Evolutionary conservation across 1,140 invertebrate species (phyloP), one percentile per base, ranked within the genome.

Genomic region (Zaprionus lachaisei): DNA sequence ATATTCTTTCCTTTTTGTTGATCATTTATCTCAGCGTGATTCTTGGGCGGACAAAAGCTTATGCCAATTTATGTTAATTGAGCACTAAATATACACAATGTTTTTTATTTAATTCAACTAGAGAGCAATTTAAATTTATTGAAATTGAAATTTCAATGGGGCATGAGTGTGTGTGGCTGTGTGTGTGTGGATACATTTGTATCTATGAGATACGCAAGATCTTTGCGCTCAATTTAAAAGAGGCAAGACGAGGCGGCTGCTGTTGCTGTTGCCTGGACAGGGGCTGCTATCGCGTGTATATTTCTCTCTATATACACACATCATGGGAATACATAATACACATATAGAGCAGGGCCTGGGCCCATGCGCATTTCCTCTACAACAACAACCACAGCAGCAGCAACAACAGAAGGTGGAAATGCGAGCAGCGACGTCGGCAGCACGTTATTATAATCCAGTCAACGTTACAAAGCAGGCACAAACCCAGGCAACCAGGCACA

Each of bases 31-130:
- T 64, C 22, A 17, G 41, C n/a, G n/a, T 44, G 41, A n/a, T 61
- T 56, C 38, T 58, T 68, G 41, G 17, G 41, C 49, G 20, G 20
- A 77, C 60, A 77, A 72, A 47, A 77, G 78, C 69, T 87, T 75
- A 79, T 79, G 85, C 84, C 84, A 89, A 89, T 89, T 89, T 90
- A 87, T 87, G 85, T 89, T 90, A 89, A 90, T 89, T 89, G 90
- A 89, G 65, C 79, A 90, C 84, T 89, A 87, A 87, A 87, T 89
- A 87, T 87, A 79, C 41, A 72, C 56, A 79, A 80, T 80, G 64
- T 83, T 80, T 80, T 47, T 86, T 68, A 90, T 89, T 89, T 85
- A 89, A 90, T 89, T 89, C 58, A 89, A 90, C 85, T 89, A 79
- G 78, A 84, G 79, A 84, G 79, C 84, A 89, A 89, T 89, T 89